phyloP scores from a whole-genome alignment of 2,113 vertebrate species.

The Thinocorus orbignyianus region DNA sequence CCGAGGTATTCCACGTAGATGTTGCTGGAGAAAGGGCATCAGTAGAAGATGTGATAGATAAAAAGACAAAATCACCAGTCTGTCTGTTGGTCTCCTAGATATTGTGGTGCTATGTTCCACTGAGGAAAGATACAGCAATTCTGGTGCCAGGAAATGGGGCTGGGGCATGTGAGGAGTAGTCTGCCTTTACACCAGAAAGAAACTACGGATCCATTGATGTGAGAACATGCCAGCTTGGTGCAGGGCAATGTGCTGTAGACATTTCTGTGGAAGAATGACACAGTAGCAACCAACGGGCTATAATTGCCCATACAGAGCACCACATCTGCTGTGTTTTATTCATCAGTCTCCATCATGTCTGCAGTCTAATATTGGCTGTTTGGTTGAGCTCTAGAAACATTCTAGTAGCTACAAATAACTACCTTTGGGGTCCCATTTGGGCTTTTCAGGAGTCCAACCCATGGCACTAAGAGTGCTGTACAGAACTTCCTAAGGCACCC shows the following conservation, averaged over 20 bases:
- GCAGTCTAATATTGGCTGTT: background rate
- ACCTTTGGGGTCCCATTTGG: background rate
- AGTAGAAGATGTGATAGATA: background rate
- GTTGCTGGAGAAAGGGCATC: background rate
- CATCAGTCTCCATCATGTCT: background rate
- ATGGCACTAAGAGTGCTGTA: background rate
- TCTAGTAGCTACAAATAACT: background rate
- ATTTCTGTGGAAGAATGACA: background rate
- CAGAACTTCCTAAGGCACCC: background rate
- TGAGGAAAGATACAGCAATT: background rate
- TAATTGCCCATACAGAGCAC: background rate
- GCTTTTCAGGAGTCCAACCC: background rate
- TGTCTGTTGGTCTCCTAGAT: background rate
- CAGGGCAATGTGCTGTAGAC: background rate
- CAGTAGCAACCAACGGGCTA: background rate
- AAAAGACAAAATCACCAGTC: background rate
- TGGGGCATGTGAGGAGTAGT: background rate
- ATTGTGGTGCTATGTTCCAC: background rate
- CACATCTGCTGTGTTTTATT: background rate
- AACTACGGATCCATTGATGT: background rate
- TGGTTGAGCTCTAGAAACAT: background rate
- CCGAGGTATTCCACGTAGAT: background rate
- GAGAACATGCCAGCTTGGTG: background rate
- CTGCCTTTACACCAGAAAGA: background rate
- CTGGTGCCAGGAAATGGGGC: background rate